Evolutionary conservation across 2,797 vertebrate species (phyloP), one percentile per base, ranked within the genome.

Genomic region (Novumbra hubbsi): DNA sequence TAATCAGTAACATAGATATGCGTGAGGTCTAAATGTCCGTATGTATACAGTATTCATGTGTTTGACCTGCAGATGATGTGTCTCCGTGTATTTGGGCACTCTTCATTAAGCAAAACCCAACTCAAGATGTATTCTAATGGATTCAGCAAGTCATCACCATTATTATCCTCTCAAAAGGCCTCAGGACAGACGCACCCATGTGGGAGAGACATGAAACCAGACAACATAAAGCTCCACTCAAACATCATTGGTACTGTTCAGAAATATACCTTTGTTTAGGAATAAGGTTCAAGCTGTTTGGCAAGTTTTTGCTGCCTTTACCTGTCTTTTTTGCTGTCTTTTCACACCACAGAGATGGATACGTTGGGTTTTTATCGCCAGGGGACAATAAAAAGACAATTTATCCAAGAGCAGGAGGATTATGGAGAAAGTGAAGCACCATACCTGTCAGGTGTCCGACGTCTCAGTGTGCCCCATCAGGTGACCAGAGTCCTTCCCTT

Each of bases 361-460:
- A 38, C 5, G 34, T 38, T 7, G 8, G 34, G 4, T 38, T 38
- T 38, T 38, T 6, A 38, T 38, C 4, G 34, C 34, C 34, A 38
- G 34, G n/a, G n/a, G n/a, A n/a, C n/a, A n/a, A n/a, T n/a, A n/a
- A n/a, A n/a, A n/a, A n/a, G n/a, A n/a, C 27, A 28, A 41, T 30
- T 68, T 55, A 24, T 50, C 38, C 11, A 60, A 0, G n/a, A 52
- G n/a, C 1, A 63, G n/a, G 11, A 38, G 15, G 6, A 38, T 21
- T 32, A 38, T n/a, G n/a, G 9, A 41, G 65, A 8, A 19, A 8
- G 6, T 19, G 38, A 41, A 64, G 27, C 30, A 17, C 76, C 81
- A 30, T 91, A 92, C 92, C 91, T 87, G 75, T 45, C 41, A 45
- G 41, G 41, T 74, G 17, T 81, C 45, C 2, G 49, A 28, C 76